phyloP scores from a whole-genome alignment of 2,113 vertebrate species.

The Nannobrachium achirus region DNA sequence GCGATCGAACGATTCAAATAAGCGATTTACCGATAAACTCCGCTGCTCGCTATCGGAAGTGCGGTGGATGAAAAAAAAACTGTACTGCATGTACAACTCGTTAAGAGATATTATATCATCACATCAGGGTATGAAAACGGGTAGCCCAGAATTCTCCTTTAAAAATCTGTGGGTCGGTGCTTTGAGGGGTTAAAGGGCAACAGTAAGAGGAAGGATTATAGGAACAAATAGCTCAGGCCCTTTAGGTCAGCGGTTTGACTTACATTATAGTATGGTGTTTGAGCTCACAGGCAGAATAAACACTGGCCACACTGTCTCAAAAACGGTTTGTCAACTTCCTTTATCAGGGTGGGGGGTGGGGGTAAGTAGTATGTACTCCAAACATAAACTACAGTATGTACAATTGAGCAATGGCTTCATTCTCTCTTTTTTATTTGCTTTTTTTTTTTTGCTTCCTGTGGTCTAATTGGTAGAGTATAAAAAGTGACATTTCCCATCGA shows the following conservation, averaged over 20 bases:
- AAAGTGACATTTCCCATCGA: conserved; percentile 24
- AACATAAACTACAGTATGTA: conserved; percentile 54
- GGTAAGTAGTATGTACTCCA: conserved; percentile 5
- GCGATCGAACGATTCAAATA: too few relatives aligned
- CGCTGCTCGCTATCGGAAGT: too few relatives aligned
- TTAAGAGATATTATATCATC: too few relatives aligned
- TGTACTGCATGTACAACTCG: too few relatives aligned
- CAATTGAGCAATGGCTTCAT: conserved; percentile 72
- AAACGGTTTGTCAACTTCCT: conserved; percentile 18
- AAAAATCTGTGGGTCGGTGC: too few relatives aligned
- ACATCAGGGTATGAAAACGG: too few relatives aligned
- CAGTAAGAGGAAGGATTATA: conserved; percentile 27
- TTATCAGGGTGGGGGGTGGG: conserved; percentile 15
- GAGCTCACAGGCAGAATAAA: conserved; percentile 37
- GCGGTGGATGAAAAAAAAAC: too few relatives aligned
- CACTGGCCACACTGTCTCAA: conserved; percentile 24
- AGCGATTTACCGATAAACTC: too few relatives aligned
- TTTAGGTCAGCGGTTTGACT: conserved; percentile 1
- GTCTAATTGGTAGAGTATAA: conserved; percentile 34
- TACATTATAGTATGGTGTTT: conserved; percentile 31
- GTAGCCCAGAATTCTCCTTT: too few relatives aligned
- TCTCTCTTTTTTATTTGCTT: conserved; percentile 48
- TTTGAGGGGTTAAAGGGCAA: conserved; percentile 10
- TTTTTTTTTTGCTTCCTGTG: conserved; percentile 42
- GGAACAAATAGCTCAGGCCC: conserved; percentile 35